phyloP scores from a whole-genome alignment of 2,797 vertebrate genomes.

The Gouania willdenowi region DNA sequence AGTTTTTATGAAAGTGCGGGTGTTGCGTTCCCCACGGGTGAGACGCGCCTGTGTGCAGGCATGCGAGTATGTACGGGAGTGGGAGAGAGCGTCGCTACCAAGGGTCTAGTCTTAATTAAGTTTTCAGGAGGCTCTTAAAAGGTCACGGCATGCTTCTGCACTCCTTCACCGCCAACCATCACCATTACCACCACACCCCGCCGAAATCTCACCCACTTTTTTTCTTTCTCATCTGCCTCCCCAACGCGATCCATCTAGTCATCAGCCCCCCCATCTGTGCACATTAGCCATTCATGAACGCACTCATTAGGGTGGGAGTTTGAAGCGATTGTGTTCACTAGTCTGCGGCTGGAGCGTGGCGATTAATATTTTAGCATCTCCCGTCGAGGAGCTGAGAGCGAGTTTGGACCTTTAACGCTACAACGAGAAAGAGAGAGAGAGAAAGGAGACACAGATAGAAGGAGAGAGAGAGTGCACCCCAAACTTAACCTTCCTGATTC shows the following conservation, averaged over 20 bases:
- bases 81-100: constrained; percentile 24
- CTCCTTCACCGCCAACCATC: constrained; percentile 19
- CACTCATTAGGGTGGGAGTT: constrained; percentile 78
- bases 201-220: constrained; percentile 45
- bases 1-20: no score
- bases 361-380: constrained; percentile 83
- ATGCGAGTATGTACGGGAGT: constrained; percentile 7
- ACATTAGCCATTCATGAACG: constrained; percentile 79
- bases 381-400: constrained; percentile 75
- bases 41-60: not conserved
- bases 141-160: constrained; percentile 60
- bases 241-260: constrained; percentile 66
- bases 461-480: constrained; percentile 5
- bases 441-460: no score
- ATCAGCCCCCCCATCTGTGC: constrained; percentile 74
- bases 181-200: constrained; percentile 11
- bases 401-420: constrained; percentile 67
- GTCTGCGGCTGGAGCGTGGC: constrained; percentile 71
- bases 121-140: constrained; percentile 75
- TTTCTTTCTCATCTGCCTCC: constrained; percentile 18
- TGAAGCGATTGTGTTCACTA: constrained; percentile 77
- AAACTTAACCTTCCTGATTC: constrained; percentile 7
- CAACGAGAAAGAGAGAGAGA: constrained; percentile 27
- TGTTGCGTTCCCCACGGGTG: no score
- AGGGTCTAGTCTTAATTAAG: constrained; percentile 66